These are phyloP conservation scores for Podarcis cretensis DNA, from an alignment of 2,113 vertebrate genomes.

Conservation along the genomic window DNA sequence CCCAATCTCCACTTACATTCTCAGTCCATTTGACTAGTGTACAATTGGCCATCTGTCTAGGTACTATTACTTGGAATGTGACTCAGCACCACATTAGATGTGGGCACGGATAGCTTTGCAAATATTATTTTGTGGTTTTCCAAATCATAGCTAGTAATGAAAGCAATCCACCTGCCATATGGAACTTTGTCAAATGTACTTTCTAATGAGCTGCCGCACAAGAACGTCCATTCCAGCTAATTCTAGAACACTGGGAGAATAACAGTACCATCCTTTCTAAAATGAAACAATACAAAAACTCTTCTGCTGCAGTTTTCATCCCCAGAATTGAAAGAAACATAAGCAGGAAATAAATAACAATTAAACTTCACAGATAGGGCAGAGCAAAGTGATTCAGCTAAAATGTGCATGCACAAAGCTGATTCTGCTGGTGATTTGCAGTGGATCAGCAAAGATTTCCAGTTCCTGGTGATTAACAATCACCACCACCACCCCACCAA, in stretches of 20 bases:
- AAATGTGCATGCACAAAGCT: neutral
- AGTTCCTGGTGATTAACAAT: too few relatives aligned
- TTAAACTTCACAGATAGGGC: neutral
- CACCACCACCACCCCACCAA: too few relatives aligned
- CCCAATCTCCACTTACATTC: neutral
- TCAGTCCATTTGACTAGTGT: slow-evolving; percentile 26
- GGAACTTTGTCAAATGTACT: slow-evolving; percentile 37
- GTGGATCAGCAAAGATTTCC: too few relatives aligned
- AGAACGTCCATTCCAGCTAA: neutral
- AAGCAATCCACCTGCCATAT: neutral
- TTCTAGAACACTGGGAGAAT: neutral
- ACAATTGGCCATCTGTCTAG: slow-evolving; percentile 52
- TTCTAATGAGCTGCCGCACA: slow-evolving; percentile 2
- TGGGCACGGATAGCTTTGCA: slow-evolving; percentile 32
- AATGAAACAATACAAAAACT: neutral
- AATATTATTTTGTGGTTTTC: slow-evolving; percentile 49
- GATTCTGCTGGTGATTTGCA: too few relatives aligned
- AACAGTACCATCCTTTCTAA: neutral
- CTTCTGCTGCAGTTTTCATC: neutral
- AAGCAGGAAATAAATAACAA: neutral
- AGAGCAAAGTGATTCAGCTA: neutral
- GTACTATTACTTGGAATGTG: slow-evolving; percentile 21
- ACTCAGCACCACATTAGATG: slow-evolving; percentile 13
- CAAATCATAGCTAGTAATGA: slow-evolving; percentile 26
- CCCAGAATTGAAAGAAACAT: neutral